Evolutionary conservation across 1,140 invertebrate genomes (phyloP).

Genomic region (Drosophila pachea): DNA sequence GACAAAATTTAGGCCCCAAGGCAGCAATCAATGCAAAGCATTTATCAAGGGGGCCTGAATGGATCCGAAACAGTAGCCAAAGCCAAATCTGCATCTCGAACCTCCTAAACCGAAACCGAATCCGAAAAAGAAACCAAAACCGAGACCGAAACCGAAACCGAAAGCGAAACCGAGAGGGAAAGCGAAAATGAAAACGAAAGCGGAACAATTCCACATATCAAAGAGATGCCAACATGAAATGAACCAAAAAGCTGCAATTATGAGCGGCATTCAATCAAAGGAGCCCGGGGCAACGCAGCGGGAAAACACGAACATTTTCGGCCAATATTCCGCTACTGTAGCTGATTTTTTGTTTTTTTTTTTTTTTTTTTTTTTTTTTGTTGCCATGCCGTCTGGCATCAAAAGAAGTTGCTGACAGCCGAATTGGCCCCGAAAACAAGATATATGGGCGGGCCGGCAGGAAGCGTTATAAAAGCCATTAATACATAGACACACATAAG

Average conservation of each 20-base stretch:
- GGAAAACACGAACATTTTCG: constrained; percentile 24
- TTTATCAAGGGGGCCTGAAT: constrained; percentile 41
- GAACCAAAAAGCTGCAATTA: constrained; percentile 62
- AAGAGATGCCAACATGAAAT: constrained; percentile 56
- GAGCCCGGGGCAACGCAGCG: constrained; percentile 26
- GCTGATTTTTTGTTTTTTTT: too few relatives aligned
- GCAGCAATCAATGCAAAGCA: constrained; percentile 56
- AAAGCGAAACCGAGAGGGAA: constrained; percentile 1
- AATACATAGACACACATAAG: constrained; percentile 46
- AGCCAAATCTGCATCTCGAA: too few relatives aligned
- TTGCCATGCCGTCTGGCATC: constrained; percentile 8
- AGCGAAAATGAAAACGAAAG: constrained; percentile 19
- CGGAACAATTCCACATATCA: constrained; percentile 21
- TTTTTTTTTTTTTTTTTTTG: too few relatives aligned
- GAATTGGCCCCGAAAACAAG: constrained; percentile 48
- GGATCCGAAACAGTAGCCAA: not conserved
- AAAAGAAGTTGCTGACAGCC: constrained; percentile 61
- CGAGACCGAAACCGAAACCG: constrained; percentile 6
- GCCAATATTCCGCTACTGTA: constrained; percentile 16
- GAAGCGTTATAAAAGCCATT: constrained; percentile 72
- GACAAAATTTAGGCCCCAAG: constrained; percentile 10
- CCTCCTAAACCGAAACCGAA: constrained; percentile 4
- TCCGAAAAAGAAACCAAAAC: not conserved
- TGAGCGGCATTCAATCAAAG: constrained; percentile 68
- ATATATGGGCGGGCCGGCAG: constrained; percentile 40